Evolutionary conservation across 1,140 invertebrate genomes (phyloP).

Genomic region (Drosophila kanapiae): DNA sequence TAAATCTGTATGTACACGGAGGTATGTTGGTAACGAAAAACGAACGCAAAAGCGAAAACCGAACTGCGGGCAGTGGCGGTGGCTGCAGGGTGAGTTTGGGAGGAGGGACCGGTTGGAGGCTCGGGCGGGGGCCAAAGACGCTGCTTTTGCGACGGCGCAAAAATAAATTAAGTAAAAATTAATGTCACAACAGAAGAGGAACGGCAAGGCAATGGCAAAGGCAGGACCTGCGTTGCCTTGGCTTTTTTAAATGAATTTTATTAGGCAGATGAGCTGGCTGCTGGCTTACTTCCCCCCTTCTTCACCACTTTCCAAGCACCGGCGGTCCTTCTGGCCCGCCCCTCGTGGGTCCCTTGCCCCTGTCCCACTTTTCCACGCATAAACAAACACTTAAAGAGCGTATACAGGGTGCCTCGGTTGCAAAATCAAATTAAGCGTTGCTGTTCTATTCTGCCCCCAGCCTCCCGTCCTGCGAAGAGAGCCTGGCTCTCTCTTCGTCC

Average conservation of each 20-base stretch:
- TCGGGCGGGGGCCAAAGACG: conserved; percentile 32
- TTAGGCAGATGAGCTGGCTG: conserved; percentile 59
- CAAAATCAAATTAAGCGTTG: conserved; percentile 70
- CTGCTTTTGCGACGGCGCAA: conserved; percentile 75
- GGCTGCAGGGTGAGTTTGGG: not conserved
- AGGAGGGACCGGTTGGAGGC: conserved; percentile 10
- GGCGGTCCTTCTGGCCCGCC: conserved; percentile 8
- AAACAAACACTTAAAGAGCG: conserved; percentile 82
- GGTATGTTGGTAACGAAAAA: conserved; percentile 67
- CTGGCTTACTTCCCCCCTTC: conserved; percentile 17
- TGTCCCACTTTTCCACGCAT: conserved; percentile 63
- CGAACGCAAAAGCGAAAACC: conserved; percentile 64
- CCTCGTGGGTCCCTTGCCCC: not conserved
- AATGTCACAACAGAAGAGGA: conserved; percentile 67
- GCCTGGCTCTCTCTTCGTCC: conserved; percentile 10
- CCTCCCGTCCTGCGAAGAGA: conserved; percentile 41
- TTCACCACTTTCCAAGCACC: conserved; percentile 9
- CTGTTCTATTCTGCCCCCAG: conserved; percentile 36
- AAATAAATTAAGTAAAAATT: conserved; percentile 84
- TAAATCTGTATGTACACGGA: conserved; percentile 45
- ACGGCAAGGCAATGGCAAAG: conserved; percentile 8
- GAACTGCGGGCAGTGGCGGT: conserved; percentile 45
- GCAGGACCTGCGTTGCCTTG: conserved; percentile 28
- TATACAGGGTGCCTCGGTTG: conserved; percentile 51
- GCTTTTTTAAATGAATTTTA: conserved; percentile 80